Evolutionary conservation across 2,797 vertebrate species (phyloP).

Genomic region (Scolopax bukidnonensis): DNA sequence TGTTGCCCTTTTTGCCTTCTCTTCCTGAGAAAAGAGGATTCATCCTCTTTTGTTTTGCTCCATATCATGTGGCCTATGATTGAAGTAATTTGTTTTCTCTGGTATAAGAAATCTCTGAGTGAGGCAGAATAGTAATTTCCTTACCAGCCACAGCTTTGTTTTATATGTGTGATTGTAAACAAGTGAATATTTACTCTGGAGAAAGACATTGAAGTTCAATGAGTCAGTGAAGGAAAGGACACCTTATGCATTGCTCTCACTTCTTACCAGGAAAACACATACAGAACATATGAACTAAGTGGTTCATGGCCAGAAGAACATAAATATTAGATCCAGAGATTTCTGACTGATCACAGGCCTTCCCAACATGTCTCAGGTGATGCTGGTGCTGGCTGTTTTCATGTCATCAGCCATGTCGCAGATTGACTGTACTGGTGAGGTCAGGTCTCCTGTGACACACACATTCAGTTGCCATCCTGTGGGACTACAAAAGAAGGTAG

Average conservation of each 20-base stretch:
- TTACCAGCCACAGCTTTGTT: background rate
- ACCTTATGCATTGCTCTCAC: accelerated
- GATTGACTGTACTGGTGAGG: background rate
- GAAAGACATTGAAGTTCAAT: background rate
- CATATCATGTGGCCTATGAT: background rate
- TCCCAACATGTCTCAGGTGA: background rate
- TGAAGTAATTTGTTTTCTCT: background rate
- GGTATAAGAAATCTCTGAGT: background rate
- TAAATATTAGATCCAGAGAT: background rate
- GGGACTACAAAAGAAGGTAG: background rate
- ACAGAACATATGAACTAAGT: background rate
- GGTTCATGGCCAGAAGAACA: background rate
- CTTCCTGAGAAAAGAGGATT: background rate
- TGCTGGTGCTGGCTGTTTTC: background rate
- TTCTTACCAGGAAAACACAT: background rate
- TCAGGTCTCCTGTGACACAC: background rate
- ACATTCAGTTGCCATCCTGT: background rate
- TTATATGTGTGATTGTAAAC: background rate
- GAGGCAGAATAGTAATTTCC: background rate
- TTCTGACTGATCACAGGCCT: background rate
- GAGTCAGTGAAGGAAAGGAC: background rate
- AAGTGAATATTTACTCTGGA: background rate
- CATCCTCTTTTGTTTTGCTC: background rate
- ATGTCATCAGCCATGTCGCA: accelerated
- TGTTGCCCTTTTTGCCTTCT: background rate